These are phyloP conservation scores for Blastomussa wellsi DNA, from an alignment of 92 coral and sea anemone genomes.

Conservation along the genomic window DNA sequence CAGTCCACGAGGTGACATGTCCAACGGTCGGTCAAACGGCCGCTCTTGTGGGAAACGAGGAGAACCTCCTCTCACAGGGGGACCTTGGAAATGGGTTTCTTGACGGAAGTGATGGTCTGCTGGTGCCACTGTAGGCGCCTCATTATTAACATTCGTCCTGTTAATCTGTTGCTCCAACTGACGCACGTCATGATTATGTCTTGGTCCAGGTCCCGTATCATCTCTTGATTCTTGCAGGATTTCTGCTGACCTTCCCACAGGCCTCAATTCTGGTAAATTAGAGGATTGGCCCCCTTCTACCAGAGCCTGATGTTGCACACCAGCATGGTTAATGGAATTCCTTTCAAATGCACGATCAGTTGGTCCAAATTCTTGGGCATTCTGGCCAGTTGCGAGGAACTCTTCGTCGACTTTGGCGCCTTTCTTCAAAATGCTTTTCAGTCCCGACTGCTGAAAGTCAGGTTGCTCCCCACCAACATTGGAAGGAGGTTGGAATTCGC, in stretches of 20 bases:
- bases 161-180: background rate
- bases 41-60: constrained; percentile 22
- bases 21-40: constrained; percentile 15
- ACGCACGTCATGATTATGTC: background rate
- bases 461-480: constrained; percentile 11
- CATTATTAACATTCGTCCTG: background rate
- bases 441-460: background rate
- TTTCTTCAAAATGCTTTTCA: constrained; percentile 9
- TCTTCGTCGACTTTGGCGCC: background rate
- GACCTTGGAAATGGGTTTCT: constrained; percentile 2
- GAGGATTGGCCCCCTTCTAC: background rate
- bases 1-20: constrained; percentile 26
- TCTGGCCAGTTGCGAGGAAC: background rate
- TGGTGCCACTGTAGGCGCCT: background rate
- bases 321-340: background rate
- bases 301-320: background rate
- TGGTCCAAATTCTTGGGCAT: constrained; percentile 9
- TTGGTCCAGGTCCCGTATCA: background rate
- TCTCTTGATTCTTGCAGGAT: background rate
- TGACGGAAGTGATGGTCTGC: background rate
- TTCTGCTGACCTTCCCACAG: constrained; percentile 5
- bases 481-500: constrained; percentile 14
- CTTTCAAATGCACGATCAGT: background rate
- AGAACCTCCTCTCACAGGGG: constrained; percentile 19
- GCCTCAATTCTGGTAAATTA: background rate